These are phyloP conservation scores for Sterrhoptilus dennistouni DNA, from an alignment of 2,113 vertebrate species.

Conservation along the genomic window DNA sequence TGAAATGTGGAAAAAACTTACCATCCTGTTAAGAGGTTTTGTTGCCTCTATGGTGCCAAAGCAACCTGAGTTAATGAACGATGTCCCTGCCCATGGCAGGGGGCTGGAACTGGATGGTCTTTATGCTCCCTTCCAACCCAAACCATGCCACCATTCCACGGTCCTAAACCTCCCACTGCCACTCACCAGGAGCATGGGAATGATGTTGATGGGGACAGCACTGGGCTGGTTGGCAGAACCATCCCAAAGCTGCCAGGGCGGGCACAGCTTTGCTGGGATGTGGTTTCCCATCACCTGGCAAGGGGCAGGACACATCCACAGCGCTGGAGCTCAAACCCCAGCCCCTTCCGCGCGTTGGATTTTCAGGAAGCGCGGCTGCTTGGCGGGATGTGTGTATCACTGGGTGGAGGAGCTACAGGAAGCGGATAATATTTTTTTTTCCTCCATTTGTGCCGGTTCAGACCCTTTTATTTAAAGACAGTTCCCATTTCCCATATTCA, in stretches of 20 bases:
- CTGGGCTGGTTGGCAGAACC: not conserved
- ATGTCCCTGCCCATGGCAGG: not conserved
- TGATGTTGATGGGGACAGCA: rapidly evolving
- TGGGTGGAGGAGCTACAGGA: constrained; percentile 61
- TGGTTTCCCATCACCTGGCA: not conserved
- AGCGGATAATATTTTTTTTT: not conserved
- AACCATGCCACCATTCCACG: not conserved
- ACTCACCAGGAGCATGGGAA: rapidly evolving
- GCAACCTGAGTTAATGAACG: not conserved
- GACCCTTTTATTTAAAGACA: not conserved
- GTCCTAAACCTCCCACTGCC: not conserved
- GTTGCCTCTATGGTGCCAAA: rapidly evolving
- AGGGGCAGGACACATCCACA: not conserved
- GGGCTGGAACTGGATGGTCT: not conserved
- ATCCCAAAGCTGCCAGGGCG: not conserved
- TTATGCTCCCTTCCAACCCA: not conserved
- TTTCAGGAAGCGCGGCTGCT: constrained; percentile 25
- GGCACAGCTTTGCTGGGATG: not conserved
- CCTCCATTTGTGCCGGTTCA: not conserved
- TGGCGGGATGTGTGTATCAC: constrained; percentile 16
- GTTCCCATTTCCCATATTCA: not conserved
- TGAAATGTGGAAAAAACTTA: not conserved
- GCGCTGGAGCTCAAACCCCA: rapidly evolving
- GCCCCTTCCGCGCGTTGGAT: not conserved
- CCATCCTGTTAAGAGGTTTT: not conserved